Base-by-base conservation (phyloP, 2,888 invertebrate genomes). In the Silvanus unidentatus region DNA sequence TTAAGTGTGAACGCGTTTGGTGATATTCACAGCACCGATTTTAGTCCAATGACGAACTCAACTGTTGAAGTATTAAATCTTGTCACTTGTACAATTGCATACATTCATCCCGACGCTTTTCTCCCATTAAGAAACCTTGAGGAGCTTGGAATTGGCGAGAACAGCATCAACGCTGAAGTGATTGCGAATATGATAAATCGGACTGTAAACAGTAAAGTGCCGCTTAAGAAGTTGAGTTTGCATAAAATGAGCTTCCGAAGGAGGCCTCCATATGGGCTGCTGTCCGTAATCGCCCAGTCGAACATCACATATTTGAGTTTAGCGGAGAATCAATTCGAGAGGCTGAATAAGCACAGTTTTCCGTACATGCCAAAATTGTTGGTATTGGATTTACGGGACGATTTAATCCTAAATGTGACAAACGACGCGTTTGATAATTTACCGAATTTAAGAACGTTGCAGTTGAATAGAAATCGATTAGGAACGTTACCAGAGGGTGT, bases 301-400 rank as follows among this genome's bases (percentile, higher is more conserved):
- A 76, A 74, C 1, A 72, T 80, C 32, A 73, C 69, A 16, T 64
- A 66, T 38, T 63, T 81, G 35, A 70, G 69, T 42, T 58, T 81
- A 32, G 70, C 76, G 0, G 64, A 73, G 40, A 81, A 81, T 58
- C 78, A 78, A 53, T 79, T 81, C 55, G 78, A 79, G 66, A 61
- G 72, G 1, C 71, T 81, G 5, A 57, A 60, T 9, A 69, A 74
- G 8, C 67, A 74, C n/a, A 64, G 69, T 2, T 81, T 81, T 59
- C 79, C 80, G 1, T 44, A 42, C 2, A 80, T 81, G 79, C 65
- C 70, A 0, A 75, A 77, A 47, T 65, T 83, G 42, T 70, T 75
- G 56, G 53, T 74, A 1, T 57, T 84, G 34, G 79, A 82, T 62
- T 66, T 84, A 35, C 71, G 76, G 42, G 74, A 74, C 57, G 75